A percentile compares a stretch with the other conserved stretches of the same genome.
Conservation (phyloP, 2,888 invertebrate species). For the Thecocarcelia acutangulata region DNA sequence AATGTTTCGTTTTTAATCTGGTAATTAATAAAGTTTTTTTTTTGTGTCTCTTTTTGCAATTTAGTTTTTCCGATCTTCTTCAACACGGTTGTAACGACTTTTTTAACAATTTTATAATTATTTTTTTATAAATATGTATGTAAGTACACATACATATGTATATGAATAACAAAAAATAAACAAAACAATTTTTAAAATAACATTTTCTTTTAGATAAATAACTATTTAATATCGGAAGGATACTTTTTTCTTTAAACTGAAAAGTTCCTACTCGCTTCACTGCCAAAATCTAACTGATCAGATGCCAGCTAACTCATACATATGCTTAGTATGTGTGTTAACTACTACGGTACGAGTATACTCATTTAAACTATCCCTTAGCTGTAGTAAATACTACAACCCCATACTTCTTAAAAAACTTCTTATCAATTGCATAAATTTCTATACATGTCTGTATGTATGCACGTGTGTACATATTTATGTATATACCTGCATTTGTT, state of each 20-base stretch:
- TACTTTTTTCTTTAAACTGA: constrained; percentile 66
- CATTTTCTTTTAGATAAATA: constrained; percentile 51
- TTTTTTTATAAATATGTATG: too few relatives aligned
- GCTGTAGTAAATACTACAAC: constrained; percentile 9
- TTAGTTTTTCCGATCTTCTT: constrained; percentile 31
- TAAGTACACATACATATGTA: neutral
- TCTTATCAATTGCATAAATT: neutral
- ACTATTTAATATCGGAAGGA: constrained; percentile 64
- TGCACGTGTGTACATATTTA: neutral
- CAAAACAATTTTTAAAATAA: constrained; percentile 62
- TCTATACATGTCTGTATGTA: too few relatives aligned
- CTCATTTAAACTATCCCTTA: constrained; percentile 49
- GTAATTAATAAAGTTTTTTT: constrained; percentile 1
- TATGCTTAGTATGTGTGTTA: constrained; percentile 20
- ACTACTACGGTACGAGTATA: neutral
- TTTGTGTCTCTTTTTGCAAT: constrained; percentile 19
- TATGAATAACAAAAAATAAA: constrained; percentile 46
- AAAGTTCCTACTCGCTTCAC: constrained; percentile 76
- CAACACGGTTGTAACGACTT: neutral
- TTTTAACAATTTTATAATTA: constrained; percentile 71
- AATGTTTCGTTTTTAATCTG: neutral
- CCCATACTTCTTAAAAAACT: neutral
- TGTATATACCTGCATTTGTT: neutral
- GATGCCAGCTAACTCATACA: constrained; percentile 48
- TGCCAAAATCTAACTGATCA: constrained; percentile 78